Percentiles rank a stretch among this genome's conserved stretches.
Conservation (phyloP, 1,140 invertebrate genomes). For the Bombus sibiricus region DNA sequence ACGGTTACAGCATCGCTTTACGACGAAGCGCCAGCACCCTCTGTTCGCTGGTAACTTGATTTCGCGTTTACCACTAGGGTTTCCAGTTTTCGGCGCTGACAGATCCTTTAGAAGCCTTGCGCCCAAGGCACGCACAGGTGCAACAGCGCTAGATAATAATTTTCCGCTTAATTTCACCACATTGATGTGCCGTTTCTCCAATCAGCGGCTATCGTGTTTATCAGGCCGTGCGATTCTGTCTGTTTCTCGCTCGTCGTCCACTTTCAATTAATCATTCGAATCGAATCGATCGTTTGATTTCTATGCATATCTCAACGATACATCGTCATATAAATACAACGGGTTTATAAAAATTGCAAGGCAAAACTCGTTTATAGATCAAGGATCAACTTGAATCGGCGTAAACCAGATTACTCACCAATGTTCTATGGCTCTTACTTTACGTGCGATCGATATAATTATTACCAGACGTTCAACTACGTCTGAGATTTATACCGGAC, state of each 20-base stretch:
- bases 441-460: neutral
- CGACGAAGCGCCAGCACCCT: neutral
- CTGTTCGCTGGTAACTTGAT: constrained; percentile 32
- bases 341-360: neutral
- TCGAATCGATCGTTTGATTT: neutral
- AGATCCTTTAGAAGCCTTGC: neutral
- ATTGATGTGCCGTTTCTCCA: neutral
- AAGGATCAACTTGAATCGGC: neutral
- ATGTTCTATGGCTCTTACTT: neutral
- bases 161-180: constrained; percentile 36
- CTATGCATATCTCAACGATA: neutral
- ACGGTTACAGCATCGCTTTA: constrained; percentile 10
- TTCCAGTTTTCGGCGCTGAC: neutral
- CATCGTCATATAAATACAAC: neutral
- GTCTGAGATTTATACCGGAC: neutral
- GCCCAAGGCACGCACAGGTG: too few relatives aligned
- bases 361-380: neutral
- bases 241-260: neutral
- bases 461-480: neutral
- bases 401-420: neutral
- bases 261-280: neutral
- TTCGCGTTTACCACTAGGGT: neutral
- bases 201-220: neutral
- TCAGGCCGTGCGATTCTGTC: neutral
- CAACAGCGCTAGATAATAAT: constrained; percentile 6